Evolutionary conservation across 2,797 vertebrate species (phyloP), one percentile per base, ranked within the genome.

Genomic region (Sebastes itinus): DNA sequence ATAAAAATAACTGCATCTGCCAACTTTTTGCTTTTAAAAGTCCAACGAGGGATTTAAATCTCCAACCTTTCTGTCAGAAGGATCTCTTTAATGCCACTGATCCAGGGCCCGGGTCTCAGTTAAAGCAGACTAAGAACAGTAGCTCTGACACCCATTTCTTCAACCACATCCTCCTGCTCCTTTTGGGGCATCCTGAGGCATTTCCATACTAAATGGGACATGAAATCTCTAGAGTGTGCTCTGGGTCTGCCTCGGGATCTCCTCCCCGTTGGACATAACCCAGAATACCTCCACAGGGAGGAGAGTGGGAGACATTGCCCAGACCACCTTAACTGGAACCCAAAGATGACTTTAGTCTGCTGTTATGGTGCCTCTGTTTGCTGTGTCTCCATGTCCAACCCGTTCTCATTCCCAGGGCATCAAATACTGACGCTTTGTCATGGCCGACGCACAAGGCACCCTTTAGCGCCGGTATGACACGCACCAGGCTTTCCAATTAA

Each of bases 121-220:
- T 61, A 28, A 3, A 65, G 30, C 58, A 25, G 58, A 35, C 32
- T 52, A 62, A 66, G 42, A 32, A 11, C 58, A 64, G 60, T 2
- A 20, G 32, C 66, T 58, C 46, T 22, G 46, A 54, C 58, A 71
- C 76, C 56, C 14, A 27, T 64, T 72, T 65, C 55, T 66, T 55
- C 3, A 56, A 49, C 30, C n/a, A 22, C 42, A 70, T 77, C 61
- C 11, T 81, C 28, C 23, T 27, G 28, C 59, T 82, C 16, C 38
- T 33, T 62, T 72, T 42, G 54, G 54, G 71, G 9, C 27, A 25
- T 54, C 27, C 46, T 28, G n/a, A 58, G 60, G 28, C 62, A 71
- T 72, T 77, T 78, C 6, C n/a, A 54, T 59, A 4, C 49, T 72
- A 78, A 77, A 72, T 72, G 62, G 30, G 64, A 84, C 35, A 75